phyloP scores from a whole-genome alignment of 2,888 invertebrate species.

The Cistogaster globosa region DNA sequence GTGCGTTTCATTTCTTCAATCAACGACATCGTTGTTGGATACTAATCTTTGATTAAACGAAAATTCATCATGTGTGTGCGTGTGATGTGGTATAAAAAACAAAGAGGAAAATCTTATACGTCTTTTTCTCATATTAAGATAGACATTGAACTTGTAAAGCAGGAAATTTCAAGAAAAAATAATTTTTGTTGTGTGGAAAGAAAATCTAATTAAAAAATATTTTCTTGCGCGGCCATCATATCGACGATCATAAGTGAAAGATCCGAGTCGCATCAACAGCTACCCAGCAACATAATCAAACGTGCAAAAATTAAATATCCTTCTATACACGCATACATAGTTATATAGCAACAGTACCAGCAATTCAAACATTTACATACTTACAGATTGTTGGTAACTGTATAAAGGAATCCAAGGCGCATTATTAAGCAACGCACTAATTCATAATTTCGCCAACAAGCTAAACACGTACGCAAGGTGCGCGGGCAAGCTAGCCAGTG shows the following conservation, averaged over 20 bases:
- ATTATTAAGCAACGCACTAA: constrained; percentile 47
- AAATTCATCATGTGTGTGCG: constrained; percentile 44
- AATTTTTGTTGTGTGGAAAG: constrained; percentile 25
- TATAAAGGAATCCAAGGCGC: constrained; percentile 21
- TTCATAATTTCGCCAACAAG: not conserved
- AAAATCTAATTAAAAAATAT: constrained; percentile 16
- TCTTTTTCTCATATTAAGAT: constrained; percentile 51
- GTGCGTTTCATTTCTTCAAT: constrained; percentile 42
- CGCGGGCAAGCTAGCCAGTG: constrained; percentile 33
- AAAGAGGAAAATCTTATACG: constrained; percentile 64
- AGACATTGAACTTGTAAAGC: constrained; percentile 69
- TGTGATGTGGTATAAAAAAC: constrained; percentile 57
- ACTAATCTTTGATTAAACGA: constrained; percentile 64
- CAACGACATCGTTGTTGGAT: constrained; percentile 40
- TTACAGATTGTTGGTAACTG: constrained; percentile 11
- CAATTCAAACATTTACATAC: not conserved
- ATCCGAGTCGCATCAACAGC: constrained; percentile 39
- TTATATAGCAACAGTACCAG: constrained; percentile 4
- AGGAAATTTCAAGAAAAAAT: constrained; percentile 25
- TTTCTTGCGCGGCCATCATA: constrained; percentile 15
- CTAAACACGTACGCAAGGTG: constrained; percentile 56
- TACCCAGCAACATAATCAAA: constrained; percentile 40
- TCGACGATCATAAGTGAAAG: constrained; percentile 34
- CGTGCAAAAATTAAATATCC: constrained; percentile 12
- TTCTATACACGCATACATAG: constrained; percentile 1